Percentiles rank a stretch among this genome's conserved stretches.
Conservation (phyloP, 92 coral and sea anemone genomes). For the Porites lobata region DNA sequence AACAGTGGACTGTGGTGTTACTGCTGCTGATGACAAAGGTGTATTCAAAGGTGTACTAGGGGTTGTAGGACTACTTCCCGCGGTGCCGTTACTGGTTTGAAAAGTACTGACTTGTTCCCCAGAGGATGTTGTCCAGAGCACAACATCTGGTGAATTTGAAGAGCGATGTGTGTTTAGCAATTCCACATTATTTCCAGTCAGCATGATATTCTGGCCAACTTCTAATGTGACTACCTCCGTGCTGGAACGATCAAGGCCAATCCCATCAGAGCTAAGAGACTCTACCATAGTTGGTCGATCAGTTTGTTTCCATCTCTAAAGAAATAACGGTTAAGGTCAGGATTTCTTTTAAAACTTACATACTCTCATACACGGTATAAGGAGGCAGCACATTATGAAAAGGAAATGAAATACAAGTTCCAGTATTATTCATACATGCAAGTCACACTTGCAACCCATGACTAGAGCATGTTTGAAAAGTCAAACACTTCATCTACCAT, state of each 20-base stretch:
- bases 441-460: no score
- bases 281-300: conserved; percentile 57
- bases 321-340: neutral
- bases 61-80: conserved; percentile 14
- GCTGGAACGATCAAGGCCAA: conserved; percentile 30
- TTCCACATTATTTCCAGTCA: conserved; percentile 29
- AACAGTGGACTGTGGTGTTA: neutral
- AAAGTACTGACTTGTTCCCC: conserved; percentile 8
- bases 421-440: no score
- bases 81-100: conserved; percentile 41
- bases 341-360: no score
- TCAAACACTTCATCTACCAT: no score
- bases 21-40: conserved; percentile 38
- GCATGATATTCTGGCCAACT: conserved; percentile 15
- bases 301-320: conserved; percentile 36
- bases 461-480: no score
- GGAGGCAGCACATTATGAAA: neutral
- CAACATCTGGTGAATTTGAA: conserved; percentile 44
- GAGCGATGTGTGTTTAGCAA: conserved; percentile 24
- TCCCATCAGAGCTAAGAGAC: conserved; percentile 35
- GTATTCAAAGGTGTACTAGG: conserved; percentile 73
- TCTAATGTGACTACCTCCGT: conserved; percentile 23
- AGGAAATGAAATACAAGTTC: no score
- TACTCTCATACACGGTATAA: neutral
- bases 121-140: conserved; percentile 53